Evolutionary conservation across 2,113 vertebrate genomes (phyloP).

Genomic region (Maccullochella peelii): DNA sequence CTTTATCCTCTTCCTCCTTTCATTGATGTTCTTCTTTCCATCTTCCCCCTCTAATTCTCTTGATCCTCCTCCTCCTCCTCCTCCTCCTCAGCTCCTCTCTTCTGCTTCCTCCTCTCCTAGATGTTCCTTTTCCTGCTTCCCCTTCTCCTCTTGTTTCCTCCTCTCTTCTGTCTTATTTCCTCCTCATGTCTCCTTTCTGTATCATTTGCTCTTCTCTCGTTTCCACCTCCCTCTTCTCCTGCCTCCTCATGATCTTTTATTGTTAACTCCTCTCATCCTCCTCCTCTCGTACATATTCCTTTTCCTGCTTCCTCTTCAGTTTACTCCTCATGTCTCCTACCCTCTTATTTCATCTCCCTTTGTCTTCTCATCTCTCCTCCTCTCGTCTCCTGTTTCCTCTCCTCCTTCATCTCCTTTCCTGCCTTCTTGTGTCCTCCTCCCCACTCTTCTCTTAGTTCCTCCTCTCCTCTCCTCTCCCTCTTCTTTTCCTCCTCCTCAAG

Average conservation of each 20-base stretch:
- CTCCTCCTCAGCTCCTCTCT: neutral
- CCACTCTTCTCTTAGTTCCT: neutral
- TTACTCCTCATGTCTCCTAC: no score
- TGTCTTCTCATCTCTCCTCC: neutral
- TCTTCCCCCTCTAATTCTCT: neutral
- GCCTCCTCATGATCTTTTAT: no score
- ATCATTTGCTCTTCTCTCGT: neutral
- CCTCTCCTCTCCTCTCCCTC: no score
- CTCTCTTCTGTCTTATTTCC: neutral
- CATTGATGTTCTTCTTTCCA: neutral
- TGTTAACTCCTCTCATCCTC: no score
- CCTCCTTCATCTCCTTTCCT: no score
- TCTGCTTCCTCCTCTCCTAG: neutral
- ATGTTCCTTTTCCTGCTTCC: neutral
- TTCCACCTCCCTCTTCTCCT: no score
- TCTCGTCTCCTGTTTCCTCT: no score
- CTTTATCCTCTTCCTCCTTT: neutral
- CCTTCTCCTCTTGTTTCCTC: neutral
- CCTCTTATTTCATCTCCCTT: neutral
- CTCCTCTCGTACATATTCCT: no score
- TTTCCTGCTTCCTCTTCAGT: no score
- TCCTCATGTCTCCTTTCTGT: no score
- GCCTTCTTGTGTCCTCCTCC: fast-evolving
- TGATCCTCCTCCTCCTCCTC: neutral
- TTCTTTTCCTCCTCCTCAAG: conserved; percentile 9